Evolutionary conservation across 2,113 vertebrate genomes (phyloP).

Genomic region (Dromiciops gliroides): DNA sequence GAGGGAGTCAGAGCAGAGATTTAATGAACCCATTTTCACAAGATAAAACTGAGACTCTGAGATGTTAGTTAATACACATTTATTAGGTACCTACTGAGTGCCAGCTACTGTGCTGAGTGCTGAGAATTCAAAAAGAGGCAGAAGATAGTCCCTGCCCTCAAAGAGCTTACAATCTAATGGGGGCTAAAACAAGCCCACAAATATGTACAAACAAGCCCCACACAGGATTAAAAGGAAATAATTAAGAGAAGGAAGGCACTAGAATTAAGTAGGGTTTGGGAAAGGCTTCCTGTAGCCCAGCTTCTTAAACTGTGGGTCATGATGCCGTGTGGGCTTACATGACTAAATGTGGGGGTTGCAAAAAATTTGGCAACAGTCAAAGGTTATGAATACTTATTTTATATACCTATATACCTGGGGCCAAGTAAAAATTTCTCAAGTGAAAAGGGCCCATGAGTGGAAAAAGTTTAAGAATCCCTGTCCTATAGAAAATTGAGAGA

Average conservation of each 20-base stretch:
- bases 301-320: no score
- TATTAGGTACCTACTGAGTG: not conserved
- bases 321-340: no score
- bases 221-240: not conserved
- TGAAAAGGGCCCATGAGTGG: no score
- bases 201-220: not conserved
- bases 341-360: no score
- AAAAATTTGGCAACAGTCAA: no score
- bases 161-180: not conserved
- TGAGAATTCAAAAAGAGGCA: not conserved
- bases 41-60: not conserved
- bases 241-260: not conserved
- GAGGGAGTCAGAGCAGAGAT: not conserved
- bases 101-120: not conserved
- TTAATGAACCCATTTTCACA: not conserved
- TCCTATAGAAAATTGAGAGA: not conserved
- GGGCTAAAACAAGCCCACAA: not conserved
- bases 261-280: not conserved
- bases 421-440: no score
- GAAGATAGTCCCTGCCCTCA: not conserved
- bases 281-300: not conserved
- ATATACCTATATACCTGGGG: no score
- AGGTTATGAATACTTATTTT: no score
- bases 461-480: no score
- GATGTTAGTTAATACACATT: not conserved